Conservation (phyloP, 2,113 vertebrate species). For the Hiodon alosoides region DNA sequence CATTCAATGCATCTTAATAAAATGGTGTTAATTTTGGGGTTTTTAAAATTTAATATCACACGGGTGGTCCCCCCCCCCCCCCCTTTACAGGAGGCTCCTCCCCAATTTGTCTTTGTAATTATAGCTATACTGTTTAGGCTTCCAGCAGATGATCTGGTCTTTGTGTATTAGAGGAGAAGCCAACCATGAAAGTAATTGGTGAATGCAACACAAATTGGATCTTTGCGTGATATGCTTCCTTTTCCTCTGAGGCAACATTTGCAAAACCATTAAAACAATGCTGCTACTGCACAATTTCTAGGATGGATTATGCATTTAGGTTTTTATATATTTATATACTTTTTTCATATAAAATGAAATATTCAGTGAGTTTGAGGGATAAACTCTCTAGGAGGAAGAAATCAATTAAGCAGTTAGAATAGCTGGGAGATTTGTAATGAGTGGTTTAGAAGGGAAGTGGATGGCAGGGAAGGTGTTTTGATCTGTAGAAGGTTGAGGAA, state of each 20-base stretch:
- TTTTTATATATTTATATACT: slow-evolving; percentile 22
- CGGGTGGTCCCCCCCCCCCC: slow-evolving; percentile 13
- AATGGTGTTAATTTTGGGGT: too few relatives aligned
- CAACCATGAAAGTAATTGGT: slow-evolving; percentile 69
- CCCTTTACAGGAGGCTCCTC: slow-evolving; percentile 44
- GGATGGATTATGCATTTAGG: neutral
- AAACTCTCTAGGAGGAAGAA: slow-evolving; percentile 28
- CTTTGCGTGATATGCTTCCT: slow-evolving; percentile 56
- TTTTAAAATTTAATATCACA: too few relatives aligned
- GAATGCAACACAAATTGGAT: slow-evolving; percentile 68
- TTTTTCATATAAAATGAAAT: slow-evolving; percentile 37
- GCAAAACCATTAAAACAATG: slow-evolving; percentile 59
- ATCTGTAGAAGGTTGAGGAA: neutral
- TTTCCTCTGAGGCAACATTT: slow-evolving; percentile 58
- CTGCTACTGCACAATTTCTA: slow-evolving; percentile 44
- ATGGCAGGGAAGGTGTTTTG: too few relatives aligned
- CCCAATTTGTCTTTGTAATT: slow-evolving; percentile 65
- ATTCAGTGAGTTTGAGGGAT: slow-evolving; percentile 42
- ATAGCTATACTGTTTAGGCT: slow-evolving; percentile 53
- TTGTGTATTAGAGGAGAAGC: slow-evolving; percentile 59
- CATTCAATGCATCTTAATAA: too few relatives aligned
- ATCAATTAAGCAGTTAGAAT: neutral
- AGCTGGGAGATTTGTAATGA: too few relatives aligned
- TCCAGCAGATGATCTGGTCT: slow-evolving; percentile 62
- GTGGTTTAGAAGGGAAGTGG: too few relatives aligned